These are phyloP conservation scores for Latrodectus elegans DNA, from an alignment of 2,888 invertebrate species.

Conservation along the genomic window DNA sequence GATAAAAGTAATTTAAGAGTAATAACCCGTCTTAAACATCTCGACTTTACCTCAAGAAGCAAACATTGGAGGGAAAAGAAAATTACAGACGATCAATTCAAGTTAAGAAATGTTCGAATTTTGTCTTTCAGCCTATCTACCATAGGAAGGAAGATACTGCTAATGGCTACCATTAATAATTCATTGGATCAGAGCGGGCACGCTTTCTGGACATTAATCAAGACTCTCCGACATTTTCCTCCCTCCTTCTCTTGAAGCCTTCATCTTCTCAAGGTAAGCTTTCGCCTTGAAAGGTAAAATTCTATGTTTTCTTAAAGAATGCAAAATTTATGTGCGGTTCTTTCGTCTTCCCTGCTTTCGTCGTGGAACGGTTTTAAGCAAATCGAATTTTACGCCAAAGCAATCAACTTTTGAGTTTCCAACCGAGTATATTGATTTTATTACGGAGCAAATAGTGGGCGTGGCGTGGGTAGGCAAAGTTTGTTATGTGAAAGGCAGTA, in stretches of 20 bases:
- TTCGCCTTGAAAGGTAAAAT: conserved; percentile 26
- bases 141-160: conserved; percentile 44
- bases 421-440: not conserved
- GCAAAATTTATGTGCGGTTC: not conserved
- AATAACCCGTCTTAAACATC: conserved; percentile 40
- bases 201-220: conserved; percentile 49
- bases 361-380: not conserved
- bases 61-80: conserved; percentile 21
- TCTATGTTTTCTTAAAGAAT: conserved; percentile 1
- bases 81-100: conserved; percentile 51
- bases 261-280: conserved; percentile 5
- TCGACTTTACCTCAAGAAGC: conserved; percentile 11
- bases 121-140: conserved; percentile 42
- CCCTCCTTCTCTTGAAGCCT: conserved; percentile 1
- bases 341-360: not conserved
- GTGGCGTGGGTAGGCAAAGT: no score
- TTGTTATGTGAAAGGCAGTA: no score
- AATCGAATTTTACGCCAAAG: not conserved
- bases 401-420: not conserved
- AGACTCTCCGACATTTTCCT: conserved; percentile 15
- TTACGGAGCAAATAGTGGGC: not conserved
- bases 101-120: conserved; percentile 62
- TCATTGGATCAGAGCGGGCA: conserved; percentile 44
- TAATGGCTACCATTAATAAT: conserved; percentile 66
- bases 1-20: conserved; percentile 32